Conservation (phyloP, 2,113 vertebrate species). For the Castor canadensis region DNA sequence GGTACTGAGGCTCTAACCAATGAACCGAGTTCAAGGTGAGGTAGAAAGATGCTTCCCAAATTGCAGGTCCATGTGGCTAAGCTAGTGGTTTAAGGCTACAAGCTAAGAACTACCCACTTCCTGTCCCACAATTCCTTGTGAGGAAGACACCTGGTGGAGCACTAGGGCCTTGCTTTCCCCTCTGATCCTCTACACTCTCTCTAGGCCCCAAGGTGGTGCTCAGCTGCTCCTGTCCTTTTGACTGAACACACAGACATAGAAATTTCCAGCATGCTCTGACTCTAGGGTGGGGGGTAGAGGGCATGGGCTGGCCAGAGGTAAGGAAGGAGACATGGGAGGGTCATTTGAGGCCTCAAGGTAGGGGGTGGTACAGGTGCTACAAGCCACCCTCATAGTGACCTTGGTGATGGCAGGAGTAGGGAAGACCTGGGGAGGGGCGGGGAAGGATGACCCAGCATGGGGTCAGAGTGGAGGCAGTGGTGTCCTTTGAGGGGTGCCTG, state of each 20-base stretch:
- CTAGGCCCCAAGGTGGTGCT: not conserved
- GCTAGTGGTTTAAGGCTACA: not conserved
- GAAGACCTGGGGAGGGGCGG: not conserved
- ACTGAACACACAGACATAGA: not conserved
- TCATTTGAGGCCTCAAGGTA: not conserved
- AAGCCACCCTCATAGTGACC: not conserved
- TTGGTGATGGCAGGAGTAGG: not conserved
- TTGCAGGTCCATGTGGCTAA: not conserved
- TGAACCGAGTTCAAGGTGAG: not conserved
- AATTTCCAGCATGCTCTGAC: not conserved
- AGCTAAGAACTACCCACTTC: too few relatives aligned
- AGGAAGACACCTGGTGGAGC: not conserved
- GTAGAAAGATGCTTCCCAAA: not conserved
- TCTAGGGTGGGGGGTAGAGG: not conserved
- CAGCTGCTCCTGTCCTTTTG: not conserved
- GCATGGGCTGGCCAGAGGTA: not conserved
- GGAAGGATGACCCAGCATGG: accelerated
- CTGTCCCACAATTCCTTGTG: not conserved
- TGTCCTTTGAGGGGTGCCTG: not conserved
- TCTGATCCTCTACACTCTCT: too few relatives aligned
- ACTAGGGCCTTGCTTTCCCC: too few relatives aligned
- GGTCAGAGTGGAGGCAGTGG: not conserved
- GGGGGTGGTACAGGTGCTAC: not conserved
- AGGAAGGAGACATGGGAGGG: too few relatives aligned
- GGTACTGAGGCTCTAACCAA: too few relatives aligned